These are phyloP conservation scores for Brachionus paranguensis DNA, from an alignment of 1,140 invertebrate genomes.

Conservation along the genomic window DNA sequence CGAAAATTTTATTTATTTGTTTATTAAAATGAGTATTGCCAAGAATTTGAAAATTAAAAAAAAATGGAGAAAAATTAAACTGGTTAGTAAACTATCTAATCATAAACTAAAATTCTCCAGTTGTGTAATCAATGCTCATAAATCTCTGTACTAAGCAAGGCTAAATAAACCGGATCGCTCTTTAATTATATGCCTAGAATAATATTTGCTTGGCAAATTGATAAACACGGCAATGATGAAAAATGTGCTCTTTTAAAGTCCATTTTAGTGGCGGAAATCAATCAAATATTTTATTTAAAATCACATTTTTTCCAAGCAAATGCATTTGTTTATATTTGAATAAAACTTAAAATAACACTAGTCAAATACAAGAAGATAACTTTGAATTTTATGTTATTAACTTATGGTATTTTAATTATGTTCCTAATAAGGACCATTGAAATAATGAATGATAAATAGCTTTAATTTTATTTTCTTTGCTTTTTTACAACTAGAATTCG, in stretches of 20 bases:
- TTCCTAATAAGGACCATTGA: not conserved
- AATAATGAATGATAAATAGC: conserved; percentile 1
- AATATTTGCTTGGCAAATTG: not conserved
- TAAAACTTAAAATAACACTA: not conserved
- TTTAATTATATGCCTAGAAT: not conserved
- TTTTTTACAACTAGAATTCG: not conserved
- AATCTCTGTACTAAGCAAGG: not conserved
- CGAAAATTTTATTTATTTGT: not conserved
- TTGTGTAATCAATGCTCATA: not conserved
- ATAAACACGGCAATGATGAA: not conserved
- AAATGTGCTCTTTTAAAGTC: not conserved
- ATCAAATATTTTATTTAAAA: not conserved
- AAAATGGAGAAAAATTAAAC: not conserved
- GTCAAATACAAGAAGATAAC: not conserved
- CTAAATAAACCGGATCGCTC: not conserved
- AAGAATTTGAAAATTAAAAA: not conserved
- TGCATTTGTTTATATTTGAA: not conserved
- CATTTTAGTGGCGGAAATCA: not conserved
- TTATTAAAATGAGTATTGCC: not conserved
- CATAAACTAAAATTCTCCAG: not conserved
- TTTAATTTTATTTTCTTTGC: not conserved
- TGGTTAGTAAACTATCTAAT: not conserved
- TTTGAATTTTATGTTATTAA: not conserved
- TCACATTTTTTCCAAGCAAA: not conserved
- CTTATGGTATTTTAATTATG: conserved; percentile 1